Conservation (phyloP, 2,113 vertebrate species). For the Salvelinus fontinalis region DNA sequence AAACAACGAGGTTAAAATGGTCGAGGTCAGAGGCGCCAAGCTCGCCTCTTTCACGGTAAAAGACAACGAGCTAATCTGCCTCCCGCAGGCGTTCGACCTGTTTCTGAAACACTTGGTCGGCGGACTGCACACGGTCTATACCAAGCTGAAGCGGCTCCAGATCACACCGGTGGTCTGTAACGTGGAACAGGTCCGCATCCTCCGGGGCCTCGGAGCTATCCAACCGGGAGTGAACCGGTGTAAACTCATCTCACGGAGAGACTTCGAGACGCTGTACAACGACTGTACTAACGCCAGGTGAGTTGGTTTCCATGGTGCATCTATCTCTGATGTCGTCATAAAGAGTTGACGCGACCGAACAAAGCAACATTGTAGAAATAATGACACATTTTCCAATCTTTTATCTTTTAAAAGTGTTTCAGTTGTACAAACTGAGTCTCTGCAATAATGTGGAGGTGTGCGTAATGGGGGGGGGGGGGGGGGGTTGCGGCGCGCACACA, state of each 20-base stretch:
- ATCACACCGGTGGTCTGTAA: slow-evolving; percentile 96
- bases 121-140: slow-evolving; percentile 95
- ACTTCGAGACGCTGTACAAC: slow-evolving; percentile 95
- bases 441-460: too few species aligned
- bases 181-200: slow-evolving; percentile 95
- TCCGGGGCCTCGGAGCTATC: slow-evolving; percentile 93
- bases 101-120: slow-evolving; percentile 97
- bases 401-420: too few species aligned
- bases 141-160: slow-evolving; percentile 95
- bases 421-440: too few species aligned
- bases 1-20: slow-evolving; percentile 98
- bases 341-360: too few species aligned
- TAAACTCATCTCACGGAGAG: slow-evolving; percentile 96
- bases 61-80: slow-evolving; percentile 93
- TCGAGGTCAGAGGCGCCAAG: slow-evolving; percentile 93
- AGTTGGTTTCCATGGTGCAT: slow-evolving; percentile 15
- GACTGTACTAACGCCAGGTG: slow-evolving; percentile 97
- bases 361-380: not conserved
- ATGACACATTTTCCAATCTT: not conserved
- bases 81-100: slow-evolving; percentile 96
- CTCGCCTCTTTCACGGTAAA: slow-evolving; percentile 95
- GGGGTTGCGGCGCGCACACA: not conserved
- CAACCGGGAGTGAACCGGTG: slow-evolving; percentile 97
- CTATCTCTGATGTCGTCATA: not conserved
- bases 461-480: too few species aligned